These are phyloP conservation scores for Zelleria hepariella DNA, from an alignment of 2,888 invertebrate species.

Conservation along the genomic window DNA sequence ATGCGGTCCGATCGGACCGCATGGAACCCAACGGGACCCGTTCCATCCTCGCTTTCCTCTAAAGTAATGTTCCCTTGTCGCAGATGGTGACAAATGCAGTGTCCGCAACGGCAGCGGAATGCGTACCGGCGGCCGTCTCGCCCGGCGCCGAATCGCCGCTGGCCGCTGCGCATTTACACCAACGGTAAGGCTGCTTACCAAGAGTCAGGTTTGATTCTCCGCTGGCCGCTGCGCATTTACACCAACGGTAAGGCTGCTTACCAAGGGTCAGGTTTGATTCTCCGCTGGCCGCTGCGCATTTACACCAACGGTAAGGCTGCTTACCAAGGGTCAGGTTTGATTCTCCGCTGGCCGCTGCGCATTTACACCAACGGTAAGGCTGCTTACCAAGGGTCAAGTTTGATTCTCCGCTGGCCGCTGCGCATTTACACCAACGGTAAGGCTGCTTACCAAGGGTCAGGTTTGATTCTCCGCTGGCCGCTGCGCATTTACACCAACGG, in stretches of 20 bases:
- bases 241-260: constrained; percentile 60
- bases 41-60: background rate
- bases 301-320: constrained; percentile 62
- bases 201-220: constrained; percentile 65
- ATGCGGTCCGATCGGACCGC: too few relatives aligned
- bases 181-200: constrained; percentile 45
- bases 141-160: constrained; percentile 71
- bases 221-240: constrained; percentile 71
- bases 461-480: too few relatives aligned
- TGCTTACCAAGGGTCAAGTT: background rate
- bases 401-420: too few relatives aligned
- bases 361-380: constrained; percentile 71
- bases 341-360: constrained; percentile 73
- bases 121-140: constrained; percentile 33
- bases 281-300: constrained; percentile 74
- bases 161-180: constrained; percentile 72
- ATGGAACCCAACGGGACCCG: too few relatives aligned
- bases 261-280: constrained; percentile 48
- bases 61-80: background rate
- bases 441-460: too few relatives aligned
- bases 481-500: too few relatives aligned
- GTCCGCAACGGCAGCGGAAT: constrained; percentile 27
- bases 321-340: constrained; percentile 31
- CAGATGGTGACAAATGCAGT: constrained; percentile 44
- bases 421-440: too few relatives aligned